These are phyloP conservation scores for Lates calcarifer DNA, from an alignment of 2,113 vertebrate genomes.

Conservation along the genomic window DNA sequence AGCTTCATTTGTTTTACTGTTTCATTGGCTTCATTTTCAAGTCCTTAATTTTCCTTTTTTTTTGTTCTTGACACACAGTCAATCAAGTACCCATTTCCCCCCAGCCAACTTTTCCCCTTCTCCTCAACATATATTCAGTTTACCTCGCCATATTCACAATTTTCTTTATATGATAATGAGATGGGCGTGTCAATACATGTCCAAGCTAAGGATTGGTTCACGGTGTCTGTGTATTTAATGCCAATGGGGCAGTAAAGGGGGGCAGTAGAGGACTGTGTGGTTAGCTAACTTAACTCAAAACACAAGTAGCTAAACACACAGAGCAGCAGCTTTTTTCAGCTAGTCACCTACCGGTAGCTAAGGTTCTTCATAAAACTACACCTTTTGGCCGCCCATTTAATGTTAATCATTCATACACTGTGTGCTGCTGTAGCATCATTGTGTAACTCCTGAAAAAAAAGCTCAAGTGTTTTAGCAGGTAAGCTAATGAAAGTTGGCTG, in stretches of 20 bases:
- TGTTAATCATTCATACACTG: no score
- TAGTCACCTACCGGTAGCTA: no score
- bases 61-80: no score
- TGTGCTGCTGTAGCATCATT: no score
- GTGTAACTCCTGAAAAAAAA: no score
- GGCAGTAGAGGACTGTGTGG: not conserved
- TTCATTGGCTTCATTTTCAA: not conserved
- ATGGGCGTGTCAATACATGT: not conserved
- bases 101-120: not conserved
- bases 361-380: not conserved
- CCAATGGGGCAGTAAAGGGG: not conserved
- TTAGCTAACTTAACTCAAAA: not conserved
- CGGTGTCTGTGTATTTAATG: not conserved
- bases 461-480: no score
- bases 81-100: not conserved
- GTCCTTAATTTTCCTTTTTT: no score
- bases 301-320: not conserved
- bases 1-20: not conserved
- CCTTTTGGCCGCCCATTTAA: no score
- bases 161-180: not conserved
- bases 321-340: no score
- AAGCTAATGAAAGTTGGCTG: no score
- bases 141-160: not conserved
- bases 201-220: not conserved
- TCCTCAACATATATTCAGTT: not conserved